Evolutionary conservation across 2,888 invertebrate genomes (phyloP), one percentile per base, ranked within the genome.

Genomic region (Thelaira solivaga): DNA sequence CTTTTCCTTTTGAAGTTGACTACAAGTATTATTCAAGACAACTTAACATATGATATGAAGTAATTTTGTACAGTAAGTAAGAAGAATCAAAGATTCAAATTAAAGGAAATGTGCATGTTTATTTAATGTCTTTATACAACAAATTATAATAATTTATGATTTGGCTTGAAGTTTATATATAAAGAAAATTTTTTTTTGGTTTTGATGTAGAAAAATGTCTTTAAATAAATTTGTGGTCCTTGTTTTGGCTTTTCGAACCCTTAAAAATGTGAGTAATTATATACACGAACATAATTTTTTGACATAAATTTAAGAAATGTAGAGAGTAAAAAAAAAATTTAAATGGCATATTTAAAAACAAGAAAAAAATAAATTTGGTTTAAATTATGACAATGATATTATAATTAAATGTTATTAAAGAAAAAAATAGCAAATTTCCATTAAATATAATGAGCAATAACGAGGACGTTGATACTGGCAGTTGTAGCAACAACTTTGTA

Each of bases 371-470:
- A 18, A 49, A 72, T 55, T 72, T 62, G 22, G 18, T 61, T n/a
- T 36, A 78, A 69, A 65, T 71, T 75, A 61, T 75, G 78, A 55
- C 53, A 29, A 64, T 26, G 47, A 71, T 61, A 75, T 65, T 75
- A 55, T 75, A 78, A 78, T 75, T 75, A 75, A 75, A 55, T 57
- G 69, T 2, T 5, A n/a, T 31, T 51, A 53, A 71, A 65, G 59
- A 11, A 16, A 47, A 39, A 43, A 62, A 51, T 45, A 34, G 69
- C 20, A 71, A 69, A 71, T 78, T 69, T 43, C 34, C 65, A 75
- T 71, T 71, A 78, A 75, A 55, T 29, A 75, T 78, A 78, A 78
- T 74, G 78, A 74, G 51, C 78, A 69, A 74, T 74, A 78, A 75
- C 36, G 47, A 61, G 45, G 74, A 59, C 61, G 76, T 53, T 72